Percentiles rank a stretch among this genome's conserved stretches.
phyloP scores from a whole-genome alignment of 2,113 vertebrate species.

The Nannospalax galili region DNA sequence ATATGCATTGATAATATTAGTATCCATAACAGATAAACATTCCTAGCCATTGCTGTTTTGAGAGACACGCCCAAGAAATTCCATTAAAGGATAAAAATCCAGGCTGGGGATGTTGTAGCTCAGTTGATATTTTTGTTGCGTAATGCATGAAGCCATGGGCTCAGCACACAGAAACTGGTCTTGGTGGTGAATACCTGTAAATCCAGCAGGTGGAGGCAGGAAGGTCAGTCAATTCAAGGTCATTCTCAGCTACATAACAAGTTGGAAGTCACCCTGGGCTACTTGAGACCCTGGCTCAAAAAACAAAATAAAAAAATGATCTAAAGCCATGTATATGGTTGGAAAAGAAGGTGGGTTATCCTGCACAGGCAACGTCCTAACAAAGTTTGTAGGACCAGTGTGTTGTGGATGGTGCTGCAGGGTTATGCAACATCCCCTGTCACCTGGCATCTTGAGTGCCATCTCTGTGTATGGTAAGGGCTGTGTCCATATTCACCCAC shows the following conservation, averaged over 20 bases:
- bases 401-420: neutral
- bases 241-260: neutral
- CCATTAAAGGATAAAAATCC: neutral
- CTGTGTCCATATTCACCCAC: neutral
- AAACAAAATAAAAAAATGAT: neutral
- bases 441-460: neutral
- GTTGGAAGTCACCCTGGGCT: neutral
- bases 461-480: neutral
- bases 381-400: neutral
- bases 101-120: neutral
- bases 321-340: neutral
- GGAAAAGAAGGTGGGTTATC: neutral
- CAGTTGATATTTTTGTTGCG: neutral
- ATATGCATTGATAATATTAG: neutral
- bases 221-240: neutral
- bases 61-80: neutral
- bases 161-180: too few species aligned
- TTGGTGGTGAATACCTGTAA: fast-evolving
- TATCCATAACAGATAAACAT: neutral
- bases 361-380: neutral
- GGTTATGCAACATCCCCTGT: too few species aligned
- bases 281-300: neutral
- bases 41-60: neutral
- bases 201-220: neutral
- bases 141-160: neutral